A percentile compares a stretch with the other conserved stretches of the same genome.
Conservation (phyloP, 2,888 invertebrate species). For the Nephrotoma guestfalica region DNA sequence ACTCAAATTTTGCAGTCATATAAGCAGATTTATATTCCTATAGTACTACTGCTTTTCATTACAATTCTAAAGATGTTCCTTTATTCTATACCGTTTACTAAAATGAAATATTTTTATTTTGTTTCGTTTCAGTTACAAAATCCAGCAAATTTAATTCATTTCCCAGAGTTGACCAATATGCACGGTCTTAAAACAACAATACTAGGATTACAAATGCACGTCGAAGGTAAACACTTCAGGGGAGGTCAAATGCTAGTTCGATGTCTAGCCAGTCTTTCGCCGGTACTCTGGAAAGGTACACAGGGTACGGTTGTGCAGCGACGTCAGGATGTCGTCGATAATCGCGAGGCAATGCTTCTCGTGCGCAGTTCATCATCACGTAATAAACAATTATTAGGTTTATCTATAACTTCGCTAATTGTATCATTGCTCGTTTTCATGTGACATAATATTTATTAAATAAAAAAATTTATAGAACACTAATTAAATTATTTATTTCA, state of each 20-base stretch:
- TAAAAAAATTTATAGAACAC: not conserved
- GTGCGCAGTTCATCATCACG: constrained; percentile 31
- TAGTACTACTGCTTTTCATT: too few relatives aligned
- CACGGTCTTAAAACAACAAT: constrained; percentile 43
- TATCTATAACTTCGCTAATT: not conserved
- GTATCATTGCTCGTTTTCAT: not conserved
- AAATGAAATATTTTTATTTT: not conserved
- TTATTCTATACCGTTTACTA: not conserved
- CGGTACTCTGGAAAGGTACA: constrained; percentile 43
- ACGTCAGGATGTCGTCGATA: constrained; percentile 39
- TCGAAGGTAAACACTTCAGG: constrained; percentile 40
- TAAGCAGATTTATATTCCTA: too few relatives aligned
- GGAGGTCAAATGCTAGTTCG: constrained; percentile 45
- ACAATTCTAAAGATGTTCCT: too few relatives aligned
- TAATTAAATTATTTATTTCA: not conserved
- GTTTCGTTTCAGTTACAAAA: constrained; percentile 32
- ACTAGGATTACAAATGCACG: constrained; percentile 39
- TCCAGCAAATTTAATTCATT: constrained; percentile 35
- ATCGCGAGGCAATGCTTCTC: constrained; percentile 44
- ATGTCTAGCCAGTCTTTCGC: constrained; percentile 44
- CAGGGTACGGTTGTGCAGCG: constrained; percentile 42
- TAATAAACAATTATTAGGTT: not conserved
- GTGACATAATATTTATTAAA: not conserved
- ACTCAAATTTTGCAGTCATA: too few relatives aligned
- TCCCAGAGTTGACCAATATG: constrained; percentile 38